Base-by-base conservation (phyloP, 2,113 vertebrate species). In the Chaetodon trifascialis region DNA sequence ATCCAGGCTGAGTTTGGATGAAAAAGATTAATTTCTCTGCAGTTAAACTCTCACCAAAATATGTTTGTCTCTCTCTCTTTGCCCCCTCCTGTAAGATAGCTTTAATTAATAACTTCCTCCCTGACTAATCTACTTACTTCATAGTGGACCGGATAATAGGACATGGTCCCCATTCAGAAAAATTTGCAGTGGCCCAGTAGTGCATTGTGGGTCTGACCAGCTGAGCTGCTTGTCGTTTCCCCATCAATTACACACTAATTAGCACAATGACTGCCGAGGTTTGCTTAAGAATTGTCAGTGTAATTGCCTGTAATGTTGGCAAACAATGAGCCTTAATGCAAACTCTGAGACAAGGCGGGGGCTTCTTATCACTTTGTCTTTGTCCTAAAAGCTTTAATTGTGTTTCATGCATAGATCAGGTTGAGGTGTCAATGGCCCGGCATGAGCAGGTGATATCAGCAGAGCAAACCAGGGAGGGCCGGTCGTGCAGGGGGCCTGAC, bases 171-270 rank as follows among this genome's bases (percentile, higher is more conserved):
- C 72, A 75, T 74, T 90, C 79, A 79, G 67, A 69, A 76, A 78
- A 69, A 66, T 47, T 84, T 86, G 62, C 74, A 72, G 87, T 63
- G 84, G 84, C 75, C 76, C 79, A 75, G 52, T 71, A 74, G 79
- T 58, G 62, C 86, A 85, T 82, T 80, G 73, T 34, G 9, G 75
- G 55, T 81, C 67, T 69, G 78, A 86, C 86, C 88, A 77, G 86
- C 68, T 90, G 79, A 90, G 75, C 86, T 9, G 84, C 89, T 84
- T 77, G 91, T 91, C 90, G 67, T 94, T 92, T 94, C 92, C 88
- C 92, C 89, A 86, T 93, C 89, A 95, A 95, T 95, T 94, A 94
- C 91, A 92, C 92, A 88, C 77, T 92, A 93, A 95, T 96, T 95
- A 95, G 93, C 94, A 93, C 92, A 93, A 90, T 93, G 90, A 85